phyloP scores from a whole-genome alignment of 2,113 vertebrate species.

The Mobula birostris region DNA sequence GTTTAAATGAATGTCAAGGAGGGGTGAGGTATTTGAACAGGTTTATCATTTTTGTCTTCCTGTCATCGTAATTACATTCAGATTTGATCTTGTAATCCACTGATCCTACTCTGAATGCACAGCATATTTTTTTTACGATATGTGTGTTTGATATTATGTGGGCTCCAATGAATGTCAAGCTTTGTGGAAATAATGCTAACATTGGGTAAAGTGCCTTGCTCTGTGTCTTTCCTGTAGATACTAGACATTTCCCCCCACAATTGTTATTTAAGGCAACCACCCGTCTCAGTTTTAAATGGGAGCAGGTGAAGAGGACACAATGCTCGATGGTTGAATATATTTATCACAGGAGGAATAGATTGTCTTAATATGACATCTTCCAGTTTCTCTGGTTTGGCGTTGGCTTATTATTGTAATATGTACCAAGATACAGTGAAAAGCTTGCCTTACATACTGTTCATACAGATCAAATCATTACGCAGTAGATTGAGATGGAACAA shows the following conservation, averaged over 20 bases:
- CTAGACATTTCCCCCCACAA: neutral
- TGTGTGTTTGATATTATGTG: neutral
- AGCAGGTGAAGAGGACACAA: neutral
- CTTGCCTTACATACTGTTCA: too few species aligned
- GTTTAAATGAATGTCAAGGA: neutral
- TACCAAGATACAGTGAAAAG: too few species aligned
- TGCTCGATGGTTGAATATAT: neutral
- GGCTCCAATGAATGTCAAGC: neutral
- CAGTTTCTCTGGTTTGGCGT: neutral
- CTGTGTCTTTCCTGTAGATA: neutral
- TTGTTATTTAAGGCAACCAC: neutral
- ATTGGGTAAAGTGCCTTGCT: too few species aligned
- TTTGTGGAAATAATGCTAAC: neutral
- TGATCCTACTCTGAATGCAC: neutral
- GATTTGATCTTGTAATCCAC: neutral
- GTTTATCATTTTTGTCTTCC: neutral
- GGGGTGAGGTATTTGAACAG: neutral
- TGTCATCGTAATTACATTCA: neutral
- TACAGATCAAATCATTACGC: too few species aligned
- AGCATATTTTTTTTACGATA: neutral
- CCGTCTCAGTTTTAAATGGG: neutral
- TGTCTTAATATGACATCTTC: neutral
- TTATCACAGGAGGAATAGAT: neutral
- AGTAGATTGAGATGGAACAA: too few species aligned
- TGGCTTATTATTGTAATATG: too few species aligned